These are phyloP conservation scores for Vannuccia rotundouncinata DNA, from an alignment of 2,888 invertebrate genomes.

Conservation along the genomic window DNA sequence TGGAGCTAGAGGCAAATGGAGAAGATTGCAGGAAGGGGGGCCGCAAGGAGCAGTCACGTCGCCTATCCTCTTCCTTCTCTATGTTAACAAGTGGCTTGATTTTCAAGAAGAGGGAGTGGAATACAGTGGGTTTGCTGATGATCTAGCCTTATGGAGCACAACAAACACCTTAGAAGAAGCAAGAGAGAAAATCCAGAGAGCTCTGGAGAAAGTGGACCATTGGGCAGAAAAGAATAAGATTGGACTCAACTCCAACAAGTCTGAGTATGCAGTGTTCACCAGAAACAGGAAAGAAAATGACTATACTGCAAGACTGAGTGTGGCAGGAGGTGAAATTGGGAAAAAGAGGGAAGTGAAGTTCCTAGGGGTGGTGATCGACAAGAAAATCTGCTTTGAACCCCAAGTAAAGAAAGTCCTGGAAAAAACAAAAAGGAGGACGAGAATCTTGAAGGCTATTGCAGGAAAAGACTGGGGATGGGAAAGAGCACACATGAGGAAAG, in stretches of 20 bases:
- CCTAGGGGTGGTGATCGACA: slow-evolving; percentile 11
- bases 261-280: neutral
- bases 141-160: slow-evolving; percentile 13
- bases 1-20: neutral
- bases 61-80: slow-evolving; percentile 13
- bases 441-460: slow-evolving; percentile 3
- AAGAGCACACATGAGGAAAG: neutral
- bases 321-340: slow-evolving; percentile 15
- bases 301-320: neutral
- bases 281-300: neutral
- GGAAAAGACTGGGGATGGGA: slow-evolving; percentile 13
- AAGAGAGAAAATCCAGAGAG: slow-evolving; percentile 3
- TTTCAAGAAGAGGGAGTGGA: neutral
- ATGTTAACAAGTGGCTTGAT: neutral
- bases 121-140: slow-evolving; percentile 30
- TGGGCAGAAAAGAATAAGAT: slow-evolving; percentile 6
- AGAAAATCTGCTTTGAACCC: neutral
- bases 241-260: neutral
- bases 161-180: neutral
- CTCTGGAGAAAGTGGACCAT: slow-evolving; percentile 6
- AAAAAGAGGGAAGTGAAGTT: slow-evolving; percentile 11
- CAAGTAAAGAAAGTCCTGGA: neutral
- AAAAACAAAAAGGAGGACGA: neutral
- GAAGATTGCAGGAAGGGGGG: neutral
- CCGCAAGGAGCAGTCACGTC: slow-evolving; percentile 32